Conservation (phyloP, 2,888 invertebrate genomes). For the Aphidoletes aphidimyza region DNA sequence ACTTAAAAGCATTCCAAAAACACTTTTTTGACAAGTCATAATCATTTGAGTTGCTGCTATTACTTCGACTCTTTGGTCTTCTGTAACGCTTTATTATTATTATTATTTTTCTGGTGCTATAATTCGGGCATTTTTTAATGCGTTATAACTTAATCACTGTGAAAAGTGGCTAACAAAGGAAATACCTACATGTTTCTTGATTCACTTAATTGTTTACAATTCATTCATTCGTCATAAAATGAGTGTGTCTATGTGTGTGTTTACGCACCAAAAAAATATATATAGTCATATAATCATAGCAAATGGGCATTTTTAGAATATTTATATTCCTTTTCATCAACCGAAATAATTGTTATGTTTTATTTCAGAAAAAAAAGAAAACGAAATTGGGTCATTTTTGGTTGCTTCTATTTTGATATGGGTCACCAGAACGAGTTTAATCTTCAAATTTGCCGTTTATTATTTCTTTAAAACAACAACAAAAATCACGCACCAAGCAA, state of each 20-base stretch:
- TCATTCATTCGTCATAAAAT: neutral
- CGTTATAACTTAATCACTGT: too few species aligned
- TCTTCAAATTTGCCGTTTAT: neutral
- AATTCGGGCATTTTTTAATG: too few species aligned
- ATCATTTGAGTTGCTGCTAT: too few species aligned
- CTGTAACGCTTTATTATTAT: too few species aligned
- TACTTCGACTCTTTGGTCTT: too few species aligned
- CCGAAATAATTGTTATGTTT: too few species aligned
- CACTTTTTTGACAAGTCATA: too few species aligned
- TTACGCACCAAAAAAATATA: neutral
- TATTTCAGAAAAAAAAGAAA: neutral
- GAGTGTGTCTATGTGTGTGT: too few species aligned
- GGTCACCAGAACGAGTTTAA: conserved; percentile 22
- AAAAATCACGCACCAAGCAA: neutral
- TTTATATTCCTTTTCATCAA: neutral
- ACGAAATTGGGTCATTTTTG: conserved; percentile 13
- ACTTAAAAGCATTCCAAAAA: too few species aligned
- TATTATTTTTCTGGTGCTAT: too few species aligned
- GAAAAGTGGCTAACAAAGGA: too few species aligned
- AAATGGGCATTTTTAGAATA: neutral
- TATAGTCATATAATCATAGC: neutral
- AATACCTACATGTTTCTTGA: too few species aligned
- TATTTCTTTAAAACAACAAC: neutral
- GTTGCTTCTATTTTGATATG: neutral
- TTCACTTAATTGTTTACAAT: neutral